Evolutionary conservation across 2,797 vertebrate genomes (phyloP).

Genomic region (Xiphophorus birchmanni): DNA sequence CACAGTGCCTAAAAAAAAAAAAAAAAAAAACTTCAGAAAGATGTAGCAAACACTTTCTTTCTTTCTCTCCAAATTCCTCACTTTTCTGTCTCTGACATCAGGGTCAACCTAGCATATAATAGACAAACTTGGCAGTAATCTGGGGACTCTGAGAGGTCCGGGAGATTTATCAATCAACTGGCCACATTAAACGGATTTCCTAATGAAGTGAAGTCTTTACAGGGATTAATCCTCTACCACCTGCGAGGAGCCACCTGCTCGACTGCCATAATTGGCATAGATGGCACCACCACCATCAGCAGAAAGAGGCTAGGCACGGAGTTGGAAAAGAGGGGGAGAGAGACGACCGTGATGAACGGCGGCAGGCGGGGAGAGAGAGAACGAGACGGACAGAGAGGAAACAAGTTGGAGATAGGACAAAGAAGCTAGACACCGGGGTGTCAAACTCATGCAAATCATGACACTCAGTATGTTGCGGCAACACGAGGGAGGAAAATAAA

Average conservation of each 20-base stretch:
- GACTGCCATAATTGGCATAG: conserved; percentile 84
- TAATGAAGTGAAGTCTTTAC: conserved; percentile 89
- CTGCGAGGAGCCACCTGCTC: conserved; percentile 88
- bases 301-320: conserved; percentile 76
- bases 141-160: conserved; percentile 79
- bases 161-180: conserved; percentile 87
- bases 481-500: conserved; percentile 76
- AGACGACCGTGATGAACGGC: conserved; percentile 53
- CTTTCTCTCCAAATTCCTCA: conserved; percentile 38
- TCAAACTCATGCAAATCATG: conserved; percentile 80
- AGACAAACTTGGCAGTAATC: conserved; percentile 82
- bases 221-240: conserved; percentile 87
- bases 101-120: conserved; percentile 79
- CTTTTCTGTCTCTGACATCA: conserved; percentile 67
- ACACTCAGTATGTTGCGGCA: conserved; percentile 79
- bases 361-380: conserved; percentile 44
- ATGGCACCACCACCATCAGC: conserved; percentile 80
- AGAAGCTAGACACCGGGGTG: conserved; percentile 75
- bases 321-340: conserved; percentile 51
- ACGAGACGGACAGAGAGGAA: conserved; percentile 73
- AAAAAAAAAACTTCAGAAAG: conserved; percentile 66
- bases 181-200: conserved; percentile 88
- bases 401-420: conserved; percentile 82
- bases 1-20: conserved; percentile 57
- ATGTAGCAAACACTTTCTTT: conserved; percentile 55